phyloP scores from a whole-genome alignment of 2,888 invertebrate species.

The Camponotus fellah region DNA sequence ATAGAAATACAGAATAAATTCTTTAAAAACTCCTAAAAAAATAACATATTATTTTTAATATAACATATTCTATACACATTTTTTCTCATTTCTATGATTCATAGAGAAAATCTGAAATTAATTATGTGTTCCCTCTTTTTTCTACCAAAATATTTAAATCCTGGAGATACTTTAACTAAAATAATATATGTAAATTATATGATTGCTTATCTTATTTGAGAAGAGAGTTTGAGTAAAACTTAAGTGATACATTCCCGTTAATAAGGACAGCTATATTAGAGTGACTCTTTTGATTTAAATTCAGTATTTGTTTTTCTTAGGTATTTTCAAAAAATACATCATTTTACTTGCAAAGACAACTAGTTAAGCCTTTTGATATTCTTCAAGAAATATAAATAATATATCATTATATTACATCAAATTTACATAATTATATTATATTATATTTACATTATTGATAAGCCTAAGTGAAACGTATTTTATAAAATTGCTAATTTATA shows the following conservation, averaged over 20 bases:
- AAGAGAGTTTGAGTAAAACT: neutral
- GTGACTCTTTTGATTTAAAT: constrained; percentile 35
- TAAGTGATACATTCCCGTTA: neutral
- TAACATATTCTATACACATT: neutral
- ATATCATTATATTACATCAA: neutral
- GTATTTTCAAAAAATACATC: neutral
- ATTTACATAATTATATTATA: neutral
- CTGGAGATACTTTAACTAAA: neutral
- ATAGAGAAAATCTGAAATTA: neutral
- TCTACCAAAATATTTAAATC: neutral
- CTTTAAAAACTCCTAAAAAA: neutral
- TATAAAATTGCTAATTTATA: neutral
- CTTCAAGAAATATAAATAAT: neutral
- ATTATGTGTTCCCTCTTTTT: neutral
- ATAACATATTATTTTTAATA: neutral
- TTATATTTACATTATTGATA: neutral
- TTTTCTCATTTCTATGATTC: neutral
- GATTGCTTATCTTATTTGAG: neutral
- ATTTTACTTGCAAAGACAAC: neutral
- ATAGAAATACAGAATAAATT: neutral
- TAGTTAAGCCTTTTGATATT: neutral
- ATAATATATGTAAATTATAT: constrained; percentile 13
- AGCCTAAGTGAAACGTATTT: neutral
- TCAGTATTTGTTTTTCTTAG: constrained; percentile 1
- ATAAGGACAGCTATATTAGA: constrained; percentile 17